Base-by-base conservation (phyloP, 1,140 invertebrate species). In the Achroia grisella region DNA sequence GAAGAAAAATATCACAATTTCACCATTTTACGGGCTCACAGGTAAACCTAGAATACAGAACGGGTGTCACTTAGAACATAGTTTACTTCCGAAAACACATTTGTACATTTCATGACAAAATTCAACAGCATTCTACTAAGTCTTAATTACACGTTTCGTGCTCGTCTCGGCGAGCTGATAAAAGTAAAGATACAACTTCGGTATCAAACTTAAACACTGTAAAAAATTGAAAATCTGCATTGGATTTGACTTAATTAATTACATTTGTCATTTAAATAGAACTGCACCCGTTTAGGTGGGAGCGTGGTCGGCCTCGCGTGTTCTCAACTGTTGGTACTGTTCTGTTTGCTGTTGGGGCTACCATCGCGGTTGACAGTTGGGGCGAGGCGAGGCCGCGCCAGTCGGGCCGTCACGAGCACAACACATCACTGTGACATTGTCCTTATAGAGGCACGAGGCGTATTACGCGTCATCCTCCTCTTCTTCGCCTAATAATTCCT, bases 381-480 rank as follows among this genome's bases (percentile, higher is more conserved):
- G 77, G 77, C 77, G 73, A 84, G 40, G 66, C 71, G 71, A 54
- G 77, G 76, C 77, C 77, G 66, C 55, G 61, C 62, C 55, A 65
- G 50, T 68, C 66, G 61, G 56, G 75, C 58, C 77, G 77, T 81
- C 79, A 83, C 80, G 65, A 69, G 67, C 79, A 81, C 80, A 71
- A 79, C 73, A 84, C 76, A 70, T 75, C 80, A 84, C 80, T 84
- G 80, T 82, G 80, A 82, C 81, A 82, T 85, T 82, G 81, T 85
- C 81, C 76, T 72, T 82, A 71, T 50, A 67, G 66, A 75, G 64
- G 68, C 71, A 68, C 75, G 59, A 74, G 65, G 55, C 81, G 70
- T 87, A 87, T 87, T 87, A 87, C 86, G 87, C 87, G 64, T 90
- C 89, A 39, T 87, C 89, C 66, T 89, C 90, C 55, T 87, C 89